Percentiles rank a stretch among this genome's conserved stretches.
These are phyloP conservation scores for Lota lota DNA, from an alignment of 2,113 vertebrate genomes.

Conservation along the genomic window DNA sequence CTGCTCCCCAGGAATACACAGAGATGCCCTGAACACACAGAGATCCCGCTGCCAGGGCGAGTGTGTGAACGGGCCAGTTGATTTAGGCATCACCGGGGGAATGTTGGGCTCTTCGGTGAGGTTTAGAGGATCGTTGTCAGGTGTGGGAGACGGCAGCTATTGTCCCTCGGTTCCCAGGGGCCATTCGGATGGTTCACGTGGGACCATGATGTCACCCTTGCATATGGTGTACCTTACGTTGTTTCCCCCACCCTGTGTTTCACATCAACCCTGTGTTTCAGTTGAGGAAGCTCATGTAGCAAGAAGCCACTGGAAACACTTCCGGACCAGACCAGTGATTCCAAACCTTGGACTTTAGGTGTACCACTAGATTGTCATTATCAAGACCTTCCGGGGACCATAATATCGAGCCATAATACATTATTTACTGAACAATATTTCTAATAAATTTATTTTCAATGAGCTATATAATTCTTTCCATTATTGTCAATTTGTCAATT, in stretches of 20 bases:
- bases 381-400: too few species aligned
- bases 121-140: conserved; percentile 40
- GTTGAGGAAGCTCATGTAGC: background rate
- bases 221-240: conserved; percentile 16
- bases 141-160: conserved; percentile 33
- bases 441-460: background rate
- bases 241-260: background rate
- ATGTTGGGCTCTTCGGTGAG: conserved; percentile 34
- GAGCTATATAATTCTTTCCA: background rate
- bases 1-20: too few species aligned
- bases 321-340: background rate
- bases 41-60: conserved; percentile 1
- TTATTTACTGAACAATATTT: too few species aligned
- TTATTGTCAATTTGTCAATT: background rate
- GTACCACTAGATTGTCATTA: too few species aligned
- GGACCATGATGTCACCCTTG: conserved; percentile 20
- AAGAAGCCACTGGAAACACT: too few species aligned
- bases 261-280: background rate
- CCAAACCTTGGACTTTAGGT: background rate
- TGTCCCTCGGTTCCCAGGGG: conserved; percentile 19
- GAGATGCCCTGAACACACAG: too few species aligned
- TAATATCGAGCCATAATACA: too few species aligned
- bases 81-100: conserved; percentile 41
- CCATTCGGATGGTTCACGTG: conserved; percentile 6
- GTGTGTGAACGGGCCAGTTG: conserved; percentile 47